Base-by-base conservation (phyloP, 2,797 vertebrate species). In the Gymnothorax javanicus region DNA sequence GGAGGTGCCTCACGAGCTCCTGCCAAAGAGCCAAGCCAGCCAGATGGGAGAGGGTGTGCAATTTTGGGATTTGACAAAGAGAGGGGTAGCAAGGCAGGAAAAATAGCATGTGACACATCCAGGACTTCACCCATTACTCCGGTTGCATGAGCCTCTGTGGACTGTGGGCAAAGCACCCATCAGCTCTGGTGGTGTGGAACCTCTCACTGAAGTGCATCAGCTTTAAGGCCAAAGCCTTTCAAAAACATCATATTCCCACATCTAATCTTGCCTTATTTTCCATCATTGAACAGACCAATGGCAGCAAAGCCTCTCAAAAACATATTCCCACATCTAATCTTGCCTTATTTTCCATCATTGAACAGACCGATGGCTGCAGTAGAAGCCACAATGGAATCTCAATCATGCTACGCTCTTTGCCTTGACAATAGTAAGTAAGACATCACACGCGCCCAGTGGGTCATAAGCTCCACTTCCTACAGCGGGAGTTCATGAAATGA, bases 11-110 rank as follows among this genome's bases (percentile, higher is more conserved):
- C 25, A 79, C 13, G 62, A 82, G 64, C 20, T 1, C 17, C 77
- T 69, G 83, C 77, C 82, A 82, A 33, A 17, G 83, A 77, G 57
- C 54, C 60, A 59, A 69, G 43, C 82, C 43, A 85, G 79, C 62
- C 52, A 86, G 67, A 0, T n/a, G 79, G 64, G 82, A 20, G 43
- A 59, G n/a, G 84, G 56, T 73, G 84, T 59, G 52, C 52, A 56
- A 81, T 81, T 81, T 54, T 23, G 77, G 43, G 7, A 43, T 75
- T 52, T 17, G 73, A 77, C 1, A 17, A 33, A 52, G 73, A 1
- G 15, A 13, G 43, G 43, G 43, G 73, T 4, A 2, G 13, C 13
- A 6, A 17, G 33, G 33, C 13, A 43, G 43, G 15, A 15, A 77
- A 52, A 77, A 52, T 20, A 7, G 73, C 17, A 7, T 4, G 33